Conservation (phyloP, 2,113 vertebrate genomes). For the Coptodon bakossiorum region DNA sequence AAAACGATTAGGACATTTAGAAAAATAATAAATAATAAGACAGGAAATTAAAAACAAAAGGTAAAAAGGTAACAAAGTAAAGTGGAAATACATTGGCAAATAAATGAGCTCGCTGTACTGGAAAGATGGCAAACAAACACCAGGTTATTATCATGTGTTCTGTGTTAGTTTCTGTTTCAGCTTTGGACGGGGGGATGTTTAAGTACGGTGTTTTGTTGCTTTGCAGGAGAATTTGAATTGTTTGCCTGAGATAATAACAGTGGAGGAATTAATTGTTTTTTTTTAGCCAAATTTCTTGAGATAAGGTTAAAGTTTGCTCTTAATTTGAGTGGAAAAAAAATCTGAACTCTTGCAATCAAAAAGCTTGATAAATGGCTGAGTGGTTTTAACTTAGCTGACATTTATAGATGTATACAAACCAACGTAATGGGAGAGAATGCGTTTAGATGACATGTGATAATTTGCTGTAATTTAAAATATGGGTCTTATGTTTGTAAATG, state of each 20-base stretch:
- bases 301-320: not conserved
- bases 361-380: not conserved
- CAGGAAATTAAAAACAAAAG: not conserved
- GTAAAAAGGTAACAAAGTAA: not conserved
- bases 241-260: not conserved
- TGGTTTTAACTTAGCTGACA: not conserved
- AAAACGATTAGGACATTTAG: not conserved
- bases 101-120: not conserved
- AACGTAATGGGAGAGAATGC: not conserved
- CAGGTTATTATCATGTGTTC: not conserved
- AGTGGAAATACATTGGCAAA: not conserved
- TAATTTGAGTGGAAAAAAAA: not conserved
- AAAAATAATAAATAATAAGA: not conserved
- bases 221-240: not conserved
- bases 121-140: not conserved
- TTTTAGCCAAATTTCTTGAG: not conserved
- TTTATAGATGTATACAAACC: not conserved
- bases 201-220: rapidly evolving
- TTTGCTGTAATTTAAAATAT: not conserved
- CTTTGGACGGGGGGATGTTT: not conserved
- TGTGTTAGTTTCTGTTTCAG: not conserved
- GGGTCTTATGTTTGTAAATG: not conserved
- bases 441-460: not conserved
- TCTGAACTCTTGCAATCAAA: not conserved
- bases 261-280: rapidly evolving